A percentile compares a stretch with the other conserved stretches of the same genome.
Conservation (phyloP, 1,140 invertebrate species). For the Fopius arisanus region DNA sequence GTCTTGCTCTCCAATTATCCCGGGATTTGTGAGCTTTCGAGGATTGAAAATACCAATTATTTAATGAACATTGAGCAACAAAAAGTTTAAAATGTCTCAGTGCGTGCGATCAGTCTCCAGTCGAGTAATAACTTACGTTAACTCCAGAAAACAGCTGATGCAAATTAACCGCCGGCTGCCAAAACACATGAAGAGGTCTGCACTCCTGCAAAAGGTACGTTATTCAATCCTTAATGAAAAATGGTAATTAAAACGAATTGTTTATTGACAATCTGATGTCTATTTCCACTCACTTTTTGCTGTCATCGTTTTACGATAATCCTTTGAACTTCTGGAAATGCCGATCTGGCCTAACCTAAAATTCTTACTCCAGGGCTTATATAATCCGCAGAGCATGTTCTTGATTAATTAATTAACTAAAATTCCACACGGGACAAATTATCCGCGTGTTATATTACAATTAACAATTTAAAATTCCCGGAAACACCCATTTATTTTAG, state of each 20-base stretch:
- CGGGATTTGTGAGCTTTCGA: not conserved
- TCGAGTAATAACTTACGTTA: constrained; percentile 45
- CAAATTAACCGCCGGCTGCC: constrained; percentile 44
- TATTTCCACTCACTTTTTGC: not conserved
- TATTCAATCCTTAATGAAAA: not conserved
- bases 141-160: constrained; percentile 42
- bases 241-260: not conserved
- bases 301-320: not conserved
- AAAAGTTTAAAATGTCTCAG: constrained; percentile 48
- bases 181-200: constrained; percentile 40
- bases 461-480: too few relatives aligned
- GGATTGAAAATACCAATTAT: not conserved
- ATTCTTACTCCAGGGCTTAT: not conserved
- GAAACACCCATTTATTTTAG: too few relatives aligned
- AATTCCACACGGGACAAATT: too few relatives aligned
- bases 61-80: not conserved
- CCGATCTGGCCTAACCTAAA: not conserved
- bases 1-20: not conserved
- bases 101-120: constrained; percentile 48
- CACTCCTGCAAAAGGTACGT: constrained; percentile 46
- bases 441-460: too few relatives aligned
- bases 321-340: not conserved
- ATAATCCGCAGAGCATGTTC: not conserved
- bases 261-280: not conserved
- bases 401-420: too few relatives aligned